Evolutionary conservation across 2,888 invertebrate genomes (phyloP), one percentile per base, ranked within the genome.

Genomic region (Physocephala rufipes): DNA sequence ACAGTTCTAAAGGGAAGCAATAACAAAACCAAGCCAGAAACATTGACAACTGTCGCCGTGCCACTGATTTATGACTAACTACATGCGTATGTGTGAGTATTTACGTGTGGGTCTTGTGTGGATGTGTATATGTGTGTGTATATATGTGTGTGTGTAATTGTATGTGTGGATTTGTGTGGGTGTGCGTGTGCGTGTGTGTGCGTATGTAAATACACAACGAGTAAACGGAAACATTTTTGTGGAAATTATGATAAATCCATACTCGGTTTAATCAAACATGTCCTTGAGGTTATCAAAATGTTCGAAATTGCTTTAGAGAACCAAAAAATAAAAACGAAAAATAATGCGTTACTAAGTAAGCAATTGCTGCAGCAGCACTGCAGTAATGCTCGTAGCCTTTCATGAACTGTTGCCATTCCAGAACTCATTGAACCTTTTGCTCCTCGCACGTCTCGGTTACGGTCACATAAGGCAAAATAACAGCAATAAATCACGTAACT

Each of bases 401-500:
- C 59, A 55, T 19, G 55, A 15, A 24, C 24, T 62, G 13, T 15
- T 62, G 62, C 61, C 61, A 15, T 21, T 19, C 15, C 45, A 21
- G 36, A 5, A 12, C 28, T n/a, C 51, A 12, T 19, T 30, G 30
- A 9, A n/a, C 19, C 21, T 4, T n/a, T 13, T 21, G 45, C 16
- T 19, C 16, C 51, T 21, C 36, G 30, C 19, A 30, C 53, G n/a
- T 36, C 28, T 53, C 51, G 21, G 49, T 47, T 45, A 61, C 45
- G 59, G 28, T 12, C 45, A 55, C 26, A 58, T 28, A 3, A 7
- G 12, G 4, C 49, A n/a, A 24, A 58, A 3, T 28, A 28, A 36
- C 51, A 53, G 53, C 66, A 51, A 66, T 66, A 66, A 66, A 66
- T 66, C 66, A 66, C 28, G 19, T 19, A 53, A n/a, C 66, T 26